These are phyloP conservation scores for Macrochelys suwanniensis DNA, from an alignment of 2,797 vertebrate species.

Conservation along the genomic window DNA sequence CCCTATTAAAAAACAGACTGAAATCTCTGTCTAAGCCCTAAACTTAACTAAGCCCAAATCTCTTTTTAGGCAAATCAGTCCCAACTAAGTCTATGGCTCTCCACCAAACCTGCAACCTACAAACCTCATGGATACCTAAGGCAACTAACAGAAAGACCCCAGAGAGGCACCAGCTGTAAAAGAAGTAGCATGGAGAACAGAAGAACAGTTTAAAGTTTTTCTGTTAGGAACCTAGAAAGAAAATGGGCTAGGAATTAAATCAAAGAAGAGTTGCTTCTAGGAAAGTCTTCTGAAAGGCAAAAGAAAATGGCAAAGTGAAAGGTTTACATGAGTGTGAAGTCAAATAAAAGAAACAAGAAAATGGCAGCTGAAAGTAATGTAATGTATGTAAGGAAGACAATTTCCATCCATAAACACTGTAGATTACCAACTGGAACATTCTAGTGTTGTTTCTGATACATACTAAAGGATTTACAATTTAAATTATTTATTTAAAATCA, in stretches of 20 bases:
- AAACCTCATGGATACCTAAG: neutral
- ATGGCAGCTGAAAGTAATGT: neutral
- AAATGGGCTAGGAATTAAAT: constrained; percentile 34
- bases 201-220: neutral
- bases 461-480: neutral
- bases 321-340: neutral
- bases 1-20: neutral
- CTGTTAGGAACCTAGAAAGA: constrained; percentile 2
- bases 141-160: neutral
- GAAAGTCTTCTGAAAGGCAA: neutral
- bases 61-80: neutral
- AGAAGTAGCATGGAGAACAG: neutral
- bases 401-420: neutral
- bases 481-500: neutral
- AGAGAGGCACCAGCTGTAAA: neutral
- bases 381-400: neutral
- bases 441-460: neutral
- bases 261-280: neutral
- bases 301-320: neutral
- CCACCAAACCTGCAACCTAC: neutral
- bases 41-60: neutral
- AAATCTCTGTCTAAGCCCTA: constrained; percentile 2
- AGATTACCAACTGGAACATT: constrained; percentile 37
- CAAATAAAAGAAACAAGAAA: neutral
- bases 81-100: neutral